phyloP scores from a whole-genome alignment of 2,888 invertebrate genomes.

The Gerris lacustris region DNA sequence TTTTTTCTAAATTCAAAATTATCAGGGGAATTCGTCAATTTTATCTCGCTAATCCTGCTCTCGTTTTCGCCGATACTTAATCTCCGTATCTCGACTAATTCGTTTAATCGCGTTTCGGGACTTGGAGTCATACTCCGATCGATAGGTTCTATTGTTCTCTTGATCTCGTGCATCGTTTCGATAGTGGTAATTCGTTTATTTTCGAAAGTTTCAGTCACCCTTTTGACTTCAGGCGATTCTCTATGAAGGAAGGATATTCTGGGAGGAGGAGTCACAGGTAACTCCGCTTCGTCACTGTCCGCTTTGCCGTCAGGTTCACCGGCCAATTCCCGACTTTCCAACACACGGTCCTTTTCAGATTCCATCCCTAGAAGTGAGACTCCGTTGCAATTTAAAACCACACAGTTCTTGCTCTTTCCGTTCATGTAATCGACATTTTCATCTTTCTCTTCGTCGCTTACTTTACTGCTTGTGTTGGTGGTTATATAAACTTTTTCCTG shows the following conservation, averaged over 20 bases:
- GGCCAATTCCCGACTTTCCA: constrained; percentile 60
- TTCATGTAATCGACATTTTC: constrained; percentile 12
- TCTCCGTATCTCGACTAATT: not conserved
- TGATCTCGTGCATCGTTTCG: constrained; percentile 4
- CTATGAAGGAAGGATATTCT: constrained; percentile 25
- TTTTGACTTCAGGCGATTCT: constrained; percentile 11
- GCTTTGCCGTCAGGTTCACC: constrained; percentile 80
- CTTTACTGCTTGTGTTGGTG: constrained; percentile 21
- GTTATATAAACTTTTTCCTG: constrained; percentile 17
- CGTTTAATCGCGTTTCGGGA: not conserved
- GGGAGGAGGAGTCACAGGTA: constrained; percentile 58
- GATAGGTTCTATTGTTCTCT: not conserved
- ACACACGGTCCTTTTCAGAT: constrained; percentile 31
- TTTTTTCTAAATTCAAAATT: not conserved
- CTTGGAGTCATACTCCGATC: not conserved
- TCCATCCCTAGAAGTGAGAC: constrained; percentile 25
- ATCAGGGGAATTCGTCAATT: not conserved
- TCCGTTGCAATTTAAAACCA: not conserved
- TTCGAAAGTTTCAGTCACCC: not conserved
- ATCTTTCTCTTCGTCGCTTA: constrained; percentile 26
- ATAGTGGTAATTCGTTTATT: not conserved
- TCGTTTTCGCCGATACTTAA: not conserved
- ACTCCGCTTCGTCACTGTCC: constrained; percentile 58
- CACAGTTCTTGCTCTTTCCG: not conserved
- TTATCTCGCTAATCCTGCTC: not conserved